A percentile compares a stretch with the other conserved stretches of the same genome.
Evolutionary conservation across 2,888 invertebrate species (phyloP).

Genomic region (Ditula angustiorana): DNA sequence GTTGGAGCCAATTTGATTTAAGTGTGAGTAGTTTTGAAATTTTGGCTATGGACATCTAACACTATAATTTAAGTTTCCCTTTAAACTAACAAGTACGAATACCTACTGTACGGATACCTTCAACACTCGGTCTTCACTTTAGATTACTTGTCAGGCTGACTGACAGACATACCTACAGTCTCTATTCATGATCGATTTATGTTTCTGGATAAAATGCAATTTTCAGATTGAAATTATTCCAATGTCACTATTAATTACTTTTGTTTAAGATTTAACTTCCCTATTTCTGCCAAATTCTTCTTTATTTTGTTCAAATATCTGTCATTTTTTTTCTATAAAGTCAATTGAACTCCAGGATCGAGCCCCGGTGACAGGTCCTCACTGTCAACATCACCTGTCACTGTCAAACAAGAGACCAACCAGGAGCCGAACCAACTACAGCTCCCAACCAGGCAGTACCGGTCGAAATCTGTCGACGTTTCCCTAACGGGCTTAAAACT

Average conservation of each 20-base stretch:
- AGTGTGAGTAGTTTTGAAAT: slow-evolving; percentile 45
- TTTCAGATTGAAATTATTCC: too few relatives aligned
- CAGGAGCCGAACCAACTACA: slow-evolving; percentile 69
- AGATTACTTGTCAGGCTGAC: too few relatives aligned
- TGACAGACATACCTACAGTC: too few relatives aligned
- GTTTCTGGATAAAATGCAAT: too few relatives aligned
- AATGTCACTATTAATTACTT: too few relatives aligned
- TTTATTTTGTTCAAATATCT: slow-evolving; percentile 10
- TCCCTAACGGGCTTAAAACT: slow-evolving; percentile 69
- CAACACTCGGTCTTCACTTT: too few relatives aligned
- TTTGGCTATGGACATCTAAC: slow-evolving; percentile 25
- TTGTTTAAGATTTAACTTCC: too few relatives aligned
- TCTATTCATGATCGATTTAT: too few relatives aligned
- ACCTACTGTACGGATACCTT: too few relatives aligned
- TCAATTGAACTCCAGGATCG: slow-evolving; percentile 70
- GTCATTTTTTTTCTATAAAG: slow-evolving; percentile 48
- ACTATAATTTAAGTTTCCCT: background rate
- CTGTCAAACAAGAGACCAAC: slow-evolving; percentile 63
- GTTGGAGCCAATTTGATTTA: slow-evolving; percentile 68
- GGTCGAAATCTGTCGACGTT: slow-evolving; percentile 86
- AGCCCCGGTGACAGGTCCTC: slow-evolving; percentile 78
- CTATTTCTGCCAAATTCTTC: background rate
- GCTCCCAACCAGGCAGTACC: slow-evolving; percentile 73
- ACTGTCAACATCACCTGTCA: slow-evolving; percentile 72
- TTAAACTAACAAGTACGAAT: background rate